Conservation (phyloP, 2,888 invertebrate genomes). For the Cotesia congregata region DNA sequence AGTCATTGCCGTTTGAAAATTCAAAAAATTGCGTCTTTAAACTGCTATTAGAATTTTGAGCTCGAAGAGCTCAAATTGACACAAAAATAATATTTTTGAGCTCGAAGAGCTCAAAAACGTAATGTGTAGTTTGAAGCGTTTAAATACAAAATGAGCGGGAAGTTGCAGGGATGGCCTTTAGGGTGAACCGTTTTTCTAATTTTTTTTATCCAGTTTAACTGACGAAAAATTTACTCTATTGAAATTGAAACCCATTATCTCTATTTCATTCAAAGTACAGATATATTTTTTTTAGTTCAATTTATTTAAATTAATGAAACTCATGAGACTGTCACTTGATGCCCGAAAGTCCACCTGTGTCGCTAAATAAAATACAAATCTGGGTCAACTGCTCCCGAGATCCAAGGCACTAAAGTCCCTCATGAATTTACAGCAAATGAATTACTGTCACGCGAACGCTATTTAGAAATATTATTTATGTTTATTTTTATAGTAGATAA, state of each 20-base stretch:
- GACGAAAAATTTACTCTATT: neutral
- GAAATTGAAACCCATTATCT: neutral
- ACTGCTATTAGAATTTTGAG: too few species aligned
- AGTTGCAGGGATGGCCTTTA: too few species aligned
- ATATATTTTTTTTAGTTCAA: neutral
- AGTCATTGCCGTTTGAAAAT: too few species aligned
- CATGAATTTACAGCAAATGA: slow-evolving; percentile 48
- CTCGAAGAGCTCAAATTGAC: too few species aligned
- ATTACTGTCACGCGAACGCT: slow-evolving; percentile 45
- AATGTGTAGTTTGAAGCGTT: too few species aligned
- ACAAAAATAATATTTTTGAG: too few species aligned
- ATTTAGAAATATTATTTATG: slow-evolving; percentile 25
- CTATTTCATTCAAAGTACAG: neutral
- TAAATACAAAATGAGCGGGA: too few species aligned
- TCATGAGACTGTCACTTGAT: neutral
- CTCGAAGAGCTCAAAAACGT: too few species aligned
- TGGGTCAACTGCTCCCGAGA: slow-evolving; percentile 33
- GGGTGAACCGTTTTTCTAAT: too few species aligned
- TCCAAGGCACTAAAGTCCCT: slow-evolving; percentile 30
- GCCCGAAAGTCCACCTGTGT: slow-evolving; percentile 26
- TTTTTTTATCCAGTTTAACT: neutral
- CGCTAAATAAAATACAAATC: slow-evolving; percentile 32
- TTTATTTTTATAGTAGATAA: neutral
- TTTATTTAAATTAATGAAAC: slow-evolving; percentile 2
- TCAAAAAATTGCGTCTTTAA: too few species aligned